Evolutionary conservation across 2,113 vertebrate species (phyloP), one percentile per base, ranked within the genome.

Genomic region (Paramisgurnus dabryanus): DNA sequence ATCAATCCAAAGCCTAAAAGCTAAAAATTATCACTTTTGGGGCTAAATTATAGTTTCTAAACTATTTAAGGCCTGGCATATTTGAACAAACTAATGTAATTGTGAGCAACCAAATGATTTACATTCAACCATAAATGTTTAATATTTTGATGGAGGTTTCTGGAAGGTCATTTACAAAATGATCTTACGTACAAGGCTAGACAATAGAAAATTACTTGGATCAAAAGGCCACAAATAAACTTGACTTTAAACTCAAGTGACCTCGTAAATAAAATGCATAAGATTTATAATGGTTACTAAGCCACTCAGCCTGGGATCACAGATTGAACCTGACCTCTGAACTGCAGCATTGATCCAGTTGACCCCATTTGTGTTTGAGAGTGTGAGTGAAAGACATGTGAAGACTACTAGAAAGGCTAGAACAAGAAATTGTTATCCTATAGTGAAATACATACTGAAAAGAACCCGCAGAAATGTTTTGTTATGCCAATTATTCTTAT

Each of bases 281-380:
- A 0, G 41, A 73, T 67, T 5, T 45, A 66, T 64, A 47, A 57
- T 22, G 72, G 15, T 43, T 57, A 11, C 53, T 6, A 10, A 27
- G 63, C 64, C 64, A 75, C 64, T 75, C 53, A 60, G 53, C 50
- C 40, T 60, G 13, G 34, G 61, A 58, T 7, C 69, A 66, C 60
- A 67, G 70, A 79, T 67, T 83, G 76, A 83, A 79, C 70, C 64
- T 79, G 69, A 84, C 70, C 70, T 78, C 18, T 58, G 57, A 76
- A 18, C 76, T 73, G 9, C 50, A 68, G 27, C 63, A 81, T 67
- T n/a, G 71, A 83, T 70, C 66, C 45, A 47, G 57, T 76, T 68
- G 6, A 67, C 64, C 76, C 47, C 2, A 11, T 63, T 39, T 66
- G 43, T 41, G 78, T 76, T 15, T 27, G 66, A 60, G 53, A 8